phyloP scores from a whole-genome alignment of 2,888 invertebrate genomes.

The Philereme transversata region DNA sequence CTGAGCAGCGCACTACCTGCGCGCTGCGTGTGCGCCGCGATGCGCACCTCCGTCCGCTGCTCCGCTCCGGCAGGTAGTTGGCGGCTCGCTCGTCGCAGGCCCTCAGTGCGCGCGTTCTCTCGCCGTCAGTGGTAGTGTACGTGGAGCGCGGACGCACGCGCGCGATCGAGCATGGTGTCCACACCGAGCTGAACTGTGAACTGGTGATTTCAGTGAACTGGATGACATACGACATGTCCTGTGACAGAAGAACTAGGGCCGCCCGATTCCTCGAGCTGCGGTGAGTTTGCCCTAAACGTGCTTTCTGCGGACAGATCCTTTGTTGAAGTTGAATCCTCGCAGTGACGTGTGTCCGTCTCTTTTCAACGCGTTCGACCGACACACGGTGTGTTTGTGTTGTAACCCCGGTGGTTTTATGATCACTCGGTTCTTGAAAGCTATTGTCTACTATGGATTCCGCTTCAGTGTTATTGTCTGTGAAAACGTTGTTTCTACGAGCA shows the following conservation, averaged over 20 bases:
- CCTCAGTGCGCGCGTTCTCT: conserved; percentile 82
- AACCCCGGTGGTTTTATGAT: conserved; percentile 31
- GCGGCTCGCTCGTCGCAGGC: conserved; percentile 54
- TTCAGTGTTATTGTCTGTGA: conserved; percentile 42
- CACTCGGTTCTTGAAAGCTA: conserved; percentile 29
- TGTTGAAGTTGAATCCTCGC: conserved; percentile 76
- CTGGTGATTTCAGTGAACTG: conserved; percentile 69
- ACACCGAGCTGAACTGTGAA: conserved; percentile 63
- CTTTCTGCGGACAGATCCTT: conserved; percentile 66
- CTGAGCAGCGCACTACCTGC: conserved; percentile 52
- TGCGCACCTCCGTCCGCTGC: conserved; percentile 43
- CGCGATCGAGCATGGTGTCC: conserved; percentile 70
- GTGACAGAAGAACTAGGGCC: conserved; percentile 80
- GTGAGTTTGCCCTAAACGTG: conserved; percentile 74
- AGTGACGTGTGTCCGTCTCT: conserved; percentile 75
- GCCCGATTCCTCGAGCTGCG: conserved; percentile 82
- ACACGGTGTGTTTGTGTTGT: conserved; percentile 35
- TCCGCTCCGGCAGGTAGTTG: conserved; percentile 76
- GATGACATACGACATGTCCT: conserved; percentile 77
- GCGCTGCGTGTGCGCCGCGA: conserved; percentile 75
- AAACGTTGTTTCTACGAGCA: conserved; percentile 45
- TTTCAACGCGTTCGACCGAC: conserved; percentile 64
- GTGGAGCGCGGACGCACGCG: conserved; percentile 73
- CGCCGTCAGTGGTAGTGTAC: conserved; percentile 81
- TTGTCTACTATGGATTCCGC: conserved; percentile 38